Conservation (phyloP, 2,113 vertebrate genomes). For the Apteryx mantelli region DNA sequence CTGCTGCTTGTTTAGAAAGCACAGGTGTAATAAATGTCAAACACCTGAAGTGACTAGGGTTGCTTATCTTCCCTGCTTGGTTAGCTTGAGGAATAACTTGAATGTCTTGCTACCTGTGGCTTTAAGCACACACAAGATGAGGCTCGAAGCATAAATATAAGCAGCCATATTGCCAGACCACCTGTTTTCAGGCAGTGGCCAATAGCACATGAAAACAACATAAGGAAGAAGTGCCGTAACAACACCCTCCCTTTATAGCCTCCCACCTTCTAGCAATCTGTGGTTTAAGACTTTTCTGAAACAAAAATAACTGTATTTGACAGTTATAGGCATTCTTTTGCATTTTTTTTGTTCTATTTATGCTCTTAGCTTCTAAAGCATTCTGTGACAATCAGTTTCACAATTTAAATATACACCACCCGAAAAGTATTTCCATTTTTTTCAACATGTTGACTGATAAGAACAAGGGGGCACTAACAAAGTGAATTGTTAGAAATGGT, state of each 20-base stretch:
- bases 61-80: background rate
- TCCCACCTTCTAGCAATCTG: background rate
- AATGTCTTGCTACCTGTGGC: background rate
- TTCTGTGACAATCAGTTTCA: background rate
- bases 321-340: background rate
- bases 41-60: rapidly evolving
- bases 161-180: background rate
- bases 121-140: background rate
- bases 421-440: constrained; percentile 17
- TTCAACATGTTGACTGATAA: background rate
- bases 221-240: background rate
- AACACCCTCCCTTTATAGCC: background rate
- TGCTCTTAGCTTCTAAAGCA: background rate
- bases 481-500: background rate
- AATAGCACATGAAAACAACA: background rate
- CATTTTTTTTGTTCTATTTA: background rate
- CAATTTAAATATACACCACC: background rate
- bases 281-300: background rate
- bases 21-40: rapidly evolving
- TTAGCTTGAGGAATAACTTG: rapidly evolving
- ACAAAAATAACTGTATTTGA: constrained; percentile 3
- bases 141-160: background rate
- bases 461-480: background rate
- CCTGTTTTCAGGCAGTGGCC: background rate
- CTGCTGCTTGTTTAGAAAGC: background rate